Evolutionary conservation across 2,797 vertebrate species (phyloP).

Genomic region (Chiloscyllium punctatum): DNA sequence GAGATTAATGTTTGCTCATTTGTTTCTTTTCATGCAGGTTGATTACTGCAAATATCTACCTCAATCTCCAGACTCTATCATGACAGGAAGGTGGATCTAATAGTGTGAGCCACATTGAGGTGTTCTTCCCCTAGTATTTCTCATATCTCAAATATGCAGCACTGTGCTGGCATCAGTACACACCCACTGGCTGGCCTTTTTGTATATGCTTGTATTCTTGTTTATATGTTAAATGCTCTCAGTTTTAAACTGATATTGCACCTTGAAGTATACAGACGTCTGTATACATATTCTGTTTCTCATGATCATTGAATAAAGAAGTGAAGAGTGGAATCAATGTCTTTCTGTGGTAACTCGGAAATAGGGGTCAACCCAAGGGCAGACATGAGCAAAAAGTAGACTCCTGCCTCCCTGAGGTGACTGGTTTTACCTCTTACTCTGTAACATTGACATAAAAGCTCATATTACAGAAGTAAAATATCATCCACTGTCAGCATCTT

Average conservation of each 20-base stretch:
- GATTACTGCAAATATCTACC: slow-evolving; percentile 41
- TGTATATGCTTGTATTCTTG: slow-evolving; percentile 5
- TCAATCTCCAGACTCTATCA: background rate
- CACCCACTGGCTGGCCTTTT: background rate
- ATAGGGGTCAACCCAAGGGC: no score
- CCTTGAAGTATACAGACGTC: slow-evolving; percentile 14
- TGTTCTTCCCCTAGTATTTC: background rate
- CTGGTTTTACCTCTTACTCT: background rate
- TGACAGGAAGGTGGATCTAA: slow-evolving; percentile 35
- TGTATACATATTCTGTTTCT: background rate
- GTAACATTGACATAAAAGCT: background rate
- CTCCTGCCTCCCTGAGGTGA: background rate
- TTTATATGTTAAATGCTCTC: background rate
- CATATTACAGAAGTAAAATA: background rate
- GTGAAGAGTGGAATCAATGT: background rate
- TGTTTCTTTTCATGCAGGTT: slow-evolving; percentile 32
- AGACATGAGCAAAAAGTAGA: background rate
- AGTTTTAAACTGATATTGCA: background rate
- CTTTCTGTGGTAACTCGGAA: background rate
- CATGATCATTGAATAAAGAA: background rate
- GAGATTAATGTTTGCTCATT: background rate
- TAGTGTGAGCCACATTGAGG: background rate
- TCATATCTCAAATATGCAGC: background rate
- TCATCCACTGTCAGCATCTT: background rate
- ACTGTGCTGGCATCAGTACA: background rate